Evolutionary conservation across 2,113 vertebrate genomes (phyloP).

Genomic region (Rana temporaria): DNA sequence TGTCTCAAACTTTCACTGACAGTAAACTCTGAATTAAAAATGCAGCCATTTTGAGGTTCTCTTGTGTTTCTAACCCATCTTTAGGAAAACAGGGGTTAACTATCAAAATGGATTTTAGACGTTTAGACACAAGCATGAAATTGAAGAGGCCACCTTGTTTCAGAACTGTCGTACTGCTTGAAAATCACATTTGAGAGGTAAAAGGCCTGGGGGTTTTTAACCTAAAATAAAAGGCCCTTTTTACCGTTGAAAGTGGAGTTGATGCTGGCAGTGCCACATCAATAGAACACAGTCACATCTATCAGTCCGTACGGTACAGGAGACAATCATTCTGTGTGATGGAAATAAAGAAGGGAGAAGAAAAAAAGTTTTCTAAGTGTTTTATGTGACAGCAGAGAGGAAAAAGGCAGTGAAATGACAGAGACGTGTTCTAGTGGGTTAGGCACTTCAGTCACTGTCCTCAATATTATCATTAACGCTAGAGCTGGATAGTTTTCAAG

Average conservation of each 20-base stretch:
- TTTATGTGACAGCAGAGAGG: constrained; percentile 1
- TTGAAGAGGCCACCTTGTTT: constrained; percentile 53
- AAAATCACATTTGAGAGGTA: constrained; percentile 55
- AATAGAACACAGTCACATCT: constrained; percentile 50
- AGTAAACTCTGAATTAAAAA: neutral
- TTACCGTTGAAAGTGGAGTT: constrained; percentile 28
- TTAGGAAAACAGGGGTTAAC: constrained; percentile 34
- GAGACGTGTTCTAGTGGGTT: constrained; percentile 1
- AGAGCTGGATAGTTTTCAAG: neutral
- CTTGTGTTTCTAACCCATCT: neutral
- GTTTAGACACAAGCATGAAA: constrained; percentile 37
- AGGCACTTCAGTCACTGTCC: constrained; percentile 18
- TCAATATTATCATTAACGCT: neutral
- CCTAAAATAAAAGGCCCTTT: constrained; percentile 46
- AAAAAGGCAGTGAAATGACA: neutral
- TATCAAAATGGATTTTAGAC: constrained; percentile 22
- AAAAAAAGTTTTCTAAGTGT: constrained; percentile 18
- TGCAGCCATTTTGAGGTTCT: neutral
- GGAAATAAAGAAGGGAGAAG: constrained; percentile 24
- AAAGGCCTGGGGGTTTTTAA: constrained; percentile 53
- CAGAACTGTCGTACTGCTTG: constrained; percentile 45
- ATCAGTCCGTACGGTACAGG: constrained; percentile 36
- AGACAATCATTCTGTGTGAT: constrained; percentile 49
- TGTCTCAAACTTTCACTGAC: neutral
- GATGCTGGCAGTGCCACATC: constrained; percentile 49